A percentile compares a stretch with the other conserved stretches of the same genome.
Evolutionary conservation across 2,113 vertebrate species (phyloP).

Genomic region (Leptodactylus fuscus): DNA sequence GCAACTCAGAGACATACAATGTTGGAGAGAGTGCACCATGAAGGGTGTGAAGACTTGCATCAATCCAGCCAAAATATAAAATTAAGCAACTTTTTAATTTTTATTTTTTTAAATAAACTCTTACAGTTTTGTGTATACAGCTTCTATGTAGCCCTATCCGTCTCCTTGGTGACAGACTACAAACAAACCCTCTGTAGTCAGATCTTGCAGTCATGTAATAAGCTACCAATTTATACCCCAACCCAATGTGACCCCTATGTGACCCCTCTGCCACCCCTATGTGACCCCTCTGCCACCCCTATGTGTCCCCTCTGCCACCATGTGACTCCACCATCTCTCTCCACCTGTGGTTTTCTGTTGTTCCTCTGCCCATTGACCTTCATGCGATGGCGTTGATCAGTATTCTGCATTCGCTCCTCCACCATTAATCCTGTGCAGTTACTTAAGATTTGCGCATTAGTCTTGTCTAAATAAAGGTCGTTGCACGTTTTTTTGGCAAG

Average conservation of each 20-base stretch:
- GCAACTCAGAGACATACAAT: neutral
- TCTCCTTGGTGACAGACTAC: neutral
- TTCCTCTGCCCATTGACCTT: neutral
- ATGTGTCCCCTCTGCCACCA: too few relatives aligned
- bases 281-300: too few relatives aligned
- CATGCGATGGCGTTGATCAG: too few relatives aligned
- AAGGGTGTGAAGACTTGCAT: neutral
- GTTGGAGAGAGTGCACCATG: neutral
- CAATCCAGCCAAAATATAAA: neutral
- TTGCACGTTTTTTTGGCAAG: neutral
- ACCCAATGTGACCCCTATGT: too few relatives aligned
- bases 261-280: too few relatives aligned
- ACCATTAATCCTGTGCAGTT: neutral
- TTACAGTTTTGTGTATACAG: neutral
- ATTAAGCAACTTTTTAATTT: neutral
- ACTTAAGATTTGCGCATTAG: neutral
- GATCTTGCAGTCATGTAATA: too few relatives aligned
- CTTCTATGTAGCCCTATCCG: neutral
- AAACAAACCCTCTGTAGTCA: too few relatives aligned
- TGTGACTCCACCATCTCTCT: too few relatives aligned
- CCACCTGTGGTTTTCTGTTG: neutral
- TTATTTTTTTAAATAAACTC: too few relatives aligned
- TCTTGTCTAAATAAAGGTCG: neutral
- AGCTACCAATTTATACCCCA: too few relatives aligned
- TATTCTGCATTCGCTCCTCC: neutral